Conservation (phyloP, 2,888 invertebrate species). For the Parasteatoda lunata region DNA sequence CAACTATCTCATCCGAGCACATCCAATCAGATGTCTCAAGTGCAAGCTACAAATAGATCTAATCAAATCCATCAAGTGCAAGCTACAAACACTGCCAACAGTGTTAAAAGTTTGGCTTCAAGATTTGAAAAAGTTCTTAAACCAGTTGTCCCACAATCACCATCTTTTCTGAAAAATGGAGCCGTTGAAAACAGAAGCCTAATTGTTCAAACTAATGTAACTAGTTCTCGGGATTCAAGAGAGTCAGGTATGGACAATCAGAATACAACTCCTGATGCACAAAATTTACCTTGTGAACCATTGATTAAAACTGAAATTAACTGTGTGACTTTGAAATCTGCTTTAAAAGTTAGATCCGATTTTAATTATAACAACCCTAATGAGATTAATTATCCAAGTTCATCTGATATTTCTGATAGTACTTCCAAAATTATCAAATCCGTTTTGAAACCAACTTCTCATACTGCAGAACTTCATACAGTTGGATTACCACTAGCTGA, state of each 20-base stretch:
- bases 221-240: slow-evolving; percentile 50
- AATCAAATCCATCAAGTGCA: background rate
- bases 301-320: background rate
- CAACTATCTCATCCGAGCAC: too few species aligned
- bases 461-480: slow-evolving; percentile 11
- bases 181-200: slow-evolving; percentile 3
- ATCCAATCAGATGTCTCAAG: too few species aligned
- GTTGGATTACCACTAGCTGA: background rate
- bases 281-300: background rate
- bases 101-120: slow-evolving; percentile 86
- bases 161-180: too few species aligned
- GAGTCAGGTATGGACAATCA: slow-evolving; percentile 7
- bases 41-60: too few species aligned
- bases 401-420: slow-evolving; percentile 5
- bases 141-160: background rate
- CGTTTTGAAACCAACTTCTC: slow-evolving; percentile 40
- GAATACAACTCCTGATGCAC: background rate
- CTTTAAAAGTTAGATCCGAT: slow-evolving; percentile 35
- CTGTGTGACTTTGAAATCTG: slow-evolving; percentile 41
- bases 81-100: slow-evolving; percentile 17
- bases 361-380: slow-evolving; percentile 3
- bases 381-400: background rate
- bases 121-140: slow-evolving; percentile 80
- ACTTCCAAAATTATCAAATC: slow-evolving; percentile 38
- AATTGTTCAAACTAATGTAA: background rate